Percentiles rank a stretch among this genome's conserved stretches.
Conservation (phyloP, 2,113 vertebrate genomes). For the Myotis brandtii region DNA sequence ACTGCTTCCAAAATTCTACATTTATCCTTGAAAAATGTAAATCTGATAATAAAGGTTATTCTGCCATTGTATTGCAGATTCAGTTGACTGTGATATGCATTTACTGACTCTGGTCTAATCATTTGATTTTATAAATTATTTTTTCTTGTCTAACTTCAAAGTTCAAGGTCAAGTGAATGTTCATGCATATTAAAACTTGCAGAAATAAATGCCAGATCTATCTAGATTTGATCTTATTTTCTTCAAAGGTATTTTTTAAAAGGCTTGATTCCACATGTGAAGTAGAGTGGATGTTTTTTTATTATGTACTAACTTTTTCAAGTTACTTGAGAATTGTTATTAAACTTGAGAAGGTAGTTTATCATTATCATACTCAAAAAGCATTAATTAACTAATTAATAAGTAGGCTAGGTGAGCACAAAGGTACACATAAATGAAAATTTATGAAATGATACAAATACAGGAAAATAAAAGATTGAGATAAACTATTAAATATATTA, state of each 20-base stretch:
- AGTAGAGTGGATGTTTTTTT: neutral
- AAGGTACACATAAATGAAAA: constrained; percentile 13
- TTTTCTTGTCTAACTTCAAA: neutral
- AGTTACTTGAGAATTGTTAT: constrained; percentile 6
- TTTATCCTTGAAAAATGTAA: constrained; percentile 8
- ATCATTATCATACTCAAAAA: constrained; percentile 39
- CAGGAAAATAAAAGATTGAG: neutral
- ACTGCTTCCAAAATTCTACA: neutral
- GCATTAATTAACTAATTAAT: constrained; percentile 27
- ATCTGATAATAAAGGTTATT: neutral
- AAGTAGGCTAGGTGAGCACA: neutral
- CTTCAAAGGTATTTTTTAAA: constrained; percentile 35
- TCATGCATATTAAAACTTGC: neutral
- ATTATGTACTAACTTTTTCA: constrained; percentile 22
- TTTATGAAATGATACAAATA: constrained; percentile 4
- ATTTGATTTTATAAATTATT: neutral
- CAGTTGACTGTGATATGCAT: neutral
- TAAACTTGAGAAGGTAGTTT: constrained; percentile 44
- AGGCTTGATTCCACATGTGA: neutral
- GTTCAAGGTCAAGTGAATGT: constrained; percentile 26
- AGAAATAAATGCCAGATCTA: neutral
- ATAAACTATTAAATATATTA: constrained; percentile 16
- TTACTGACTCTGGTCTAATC: neutral
- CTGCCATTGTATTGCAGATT: neutral
- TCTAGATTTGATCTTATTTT: constrained; percentile 37